Evolutionary conservation across 2,888 invertebrate species (phyloP).

Genomic region (Drosophila pegasa): DNA sequence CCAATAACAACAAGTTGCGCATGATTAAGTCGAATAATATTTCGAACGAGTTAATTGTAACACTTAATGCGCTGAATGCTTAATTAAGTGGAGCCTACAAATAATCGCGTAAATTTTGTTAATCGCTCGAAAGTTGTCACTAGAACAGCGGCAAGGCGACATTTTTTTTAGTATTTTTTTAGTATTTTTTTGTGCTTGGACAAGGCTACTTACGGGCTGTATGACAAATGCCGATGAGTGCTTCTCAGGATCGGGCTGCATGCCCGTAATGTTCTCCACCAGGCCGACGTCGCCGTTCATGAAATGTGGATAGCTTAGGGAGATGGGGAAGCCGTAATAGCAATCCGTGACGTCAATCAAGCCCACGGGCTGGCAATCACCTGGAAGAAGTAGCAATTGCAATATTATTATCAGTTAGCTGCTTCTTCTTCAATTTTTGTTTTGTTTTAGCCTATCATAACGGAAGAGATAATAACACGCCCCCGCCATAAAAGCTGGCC

Average conservation of each 20-base stretch:
- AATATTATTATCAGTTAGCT: slow-evolving; percentile 4
- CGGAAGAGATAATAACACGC: slow-evolving; percentile 7
- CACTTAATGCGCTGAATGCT: slow-evolving; percentile 34
- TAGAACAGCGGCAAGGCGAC: slow-evolving; percentile 14
- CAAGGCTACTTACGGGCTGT: slow-evolving; percentile 88
- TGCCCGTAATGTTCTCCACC: slow-evolving; percentile 88
- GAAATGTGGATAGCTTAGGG: slow-evolving; percentile 95
- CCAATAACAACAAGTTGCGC: slow-evolving; percentile 22
- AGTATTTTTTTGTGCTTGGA: background rate
- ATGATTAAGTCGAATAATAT: slow-evolving; percentile 34
- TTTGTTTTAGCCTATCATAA: slow-evolving; percentile 7
- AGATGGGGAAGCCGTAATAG: slow-evolving; percentile 96
- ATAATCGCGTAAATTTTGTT: slow-evolving; percentile 29
- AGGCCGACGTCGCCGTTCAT: slow-evolving; percentile 89
- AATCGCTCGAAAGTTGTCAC: slow-evolving; percentile 54
- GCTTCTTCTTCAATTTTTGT: background rate
- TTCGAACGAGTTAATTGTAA: slow-evolving; percentile 37
- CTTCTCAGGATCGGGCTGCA: slow-evolving; percentile 87
- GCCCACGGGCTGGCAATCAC: slow-evolving; percentile 90
- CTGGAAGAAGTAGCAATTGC: slow-evolving; percentile 74
- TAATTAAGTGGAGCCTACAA: slow-evolving; percentile 43
- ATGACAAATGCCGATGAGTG: slow-evolving; percentile 91
- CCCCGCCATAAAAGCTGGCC: slow-evolving; percentile 8
- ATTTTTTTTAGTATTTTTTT: background rate
- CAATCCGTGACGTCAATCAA: slow-evolving; percentile 93